phyloP scores from a whole-genome alignment of 1,140 invertebrate genomes.

The Condylostylus longicornis region DNA sequence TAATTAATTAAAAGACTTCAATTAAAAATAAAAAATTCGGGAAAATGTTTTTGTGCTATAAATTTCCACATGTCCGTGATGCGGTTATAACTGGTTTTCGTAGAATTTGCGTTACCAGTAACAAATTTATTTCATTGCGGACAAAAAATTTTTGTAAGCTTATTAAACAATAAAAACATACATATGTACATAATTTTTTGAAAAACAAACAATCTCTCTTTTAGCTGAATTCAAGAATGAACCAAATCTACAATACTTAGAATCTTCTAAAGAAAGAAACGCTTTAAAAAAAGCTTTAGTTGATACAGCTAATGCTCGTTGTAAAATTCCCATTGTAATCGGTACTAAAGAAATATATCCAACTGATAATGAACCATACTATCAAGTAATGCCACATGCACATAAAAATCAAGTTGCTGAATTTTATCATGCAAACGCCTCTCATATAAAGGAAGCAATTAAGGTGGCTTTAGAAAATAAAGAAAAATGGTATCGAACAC shows the following conservation, averaged over 20 bases:
- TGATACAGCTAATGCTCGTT: slow-evolving; percentile 39
- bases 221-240: slow-evolving; percentile 58
- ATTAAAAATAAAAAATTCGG: no score
- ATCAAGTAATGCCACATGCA: slow-evolving; percentile 64
- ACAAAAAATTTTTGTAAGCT: no score
- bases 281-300: slow-evolving; percentile 58
- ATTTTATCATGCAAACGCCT: slow-evolving; percentile 72
- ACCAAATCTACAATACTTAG: slow-evolving; percentile 60
- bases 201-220: no score
- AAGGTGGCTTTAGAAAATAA: slow-evolving; percentile 54
- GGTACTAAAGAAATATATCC: slow-evolving; percentile 67
- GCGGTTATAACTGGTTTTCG: no score
- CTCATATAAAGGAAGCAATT: slow-evolving; percentile 74
- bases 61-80: no score
- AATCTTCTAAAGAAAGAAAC: slow-evolving; percentile 64
- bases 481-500: slow-evolving; percentile 66
- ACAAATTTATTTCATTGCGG: no score
- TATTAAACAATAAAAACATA: no score
- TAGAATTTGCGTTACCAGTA: no score
- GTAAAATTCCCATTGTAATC: slow-evolving; percentile 82
- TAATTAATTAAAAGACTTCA: no score
- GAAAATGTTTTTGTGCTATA: no score
- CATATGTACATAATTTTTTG: no score
- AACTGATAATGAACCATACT: slow-evolving; percentile 47
- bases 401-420: slow-evolving; percentile 71